Conservation (phyloP, 2,888 invertebrate genomes). For the Spilosoma lubricipeda region DNA sequence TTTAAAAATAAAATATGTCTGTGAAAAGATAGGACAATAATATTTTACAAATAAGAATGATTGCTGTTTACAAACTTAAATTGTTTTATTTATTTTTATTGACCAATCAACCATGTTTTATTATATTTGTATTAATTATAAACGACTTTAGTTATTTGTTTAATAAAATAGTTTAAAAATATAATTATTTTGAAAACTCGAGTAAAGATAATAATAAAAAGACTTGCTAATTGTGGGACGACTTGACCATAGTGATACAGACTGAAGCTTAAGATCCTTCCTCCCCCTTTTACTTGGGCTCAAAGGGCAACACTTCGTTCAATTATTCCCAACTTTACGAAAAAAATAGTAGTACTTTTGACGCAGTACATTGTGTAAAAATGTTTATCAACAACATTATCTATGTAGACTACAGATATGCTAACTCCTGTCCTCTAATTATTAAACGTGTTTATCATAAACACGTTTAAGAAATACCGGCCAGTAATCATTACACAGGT, state of each 20-base stretch:
- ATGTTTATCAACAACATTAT: background rate
- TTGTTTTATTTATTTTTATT: too few species aligned
- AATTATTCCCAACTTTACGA: too few species aligned
- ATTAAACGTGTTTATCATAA: too few species aligned
- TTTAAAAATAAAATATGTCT: background rate
- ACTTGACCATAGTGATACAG: too few species aligned
- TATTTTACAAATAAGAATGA: background rate
- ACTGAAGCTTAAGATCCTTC: too few species aligned
- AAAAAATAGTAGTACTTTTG: background rate
- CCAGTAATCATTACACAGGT: too few species aligned
- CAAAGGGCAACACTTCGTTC: too few species aligned
- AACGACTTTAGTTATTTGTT: background rate
- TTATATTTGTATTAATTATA: background rate
- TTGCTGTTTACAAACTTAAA: background rate
- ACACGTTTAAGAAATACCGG: too few species aligned
- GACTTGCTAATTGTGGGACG: too few species aligned
- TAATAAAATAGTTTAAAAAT: too few species aligned
- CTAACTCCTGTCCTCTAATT: background rate
- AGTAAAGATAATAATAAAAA: background rate
- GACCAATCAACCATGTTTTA: too few species aligned
- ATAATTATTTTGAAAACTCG: background rate
- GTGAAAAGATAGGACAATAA: background rate
- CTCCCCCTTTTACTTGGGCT: too few species aligned
- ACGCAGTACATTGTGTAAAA: background rate
- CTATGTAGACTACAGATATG: background rate